Evolutionary conservation across 30 jellyfish, hydroid and myxozoan genomes (phyloP).

Genomic region (Cassiopea xamachana): DNA sequence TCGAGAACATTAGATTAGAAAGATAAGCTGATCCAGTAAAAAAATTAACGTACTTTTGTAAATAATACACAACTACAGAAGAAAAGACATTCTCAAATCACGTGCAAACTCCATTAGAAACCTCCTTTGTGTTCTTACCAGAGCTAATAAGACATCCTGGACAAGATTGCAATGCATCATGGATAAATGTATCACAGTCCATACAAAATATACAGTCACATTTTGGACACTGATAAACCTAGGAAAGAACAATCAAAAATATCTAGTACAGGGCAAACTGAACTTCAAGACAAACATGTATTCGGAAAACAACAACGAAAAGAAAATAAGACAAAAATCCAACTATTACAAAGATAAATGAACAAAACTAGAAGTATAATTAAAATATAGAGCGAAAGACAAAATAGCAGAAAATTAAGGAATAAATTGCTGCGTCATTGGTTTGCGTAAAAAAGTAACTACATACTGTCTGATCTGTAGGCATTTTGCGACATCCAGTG

Average conservation of each 20-base stretch:
- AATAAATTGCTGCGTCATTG: neutral
- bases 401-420: neutral
- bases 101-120: constrained; percentile 53
- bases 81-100: too few relatives aligned
- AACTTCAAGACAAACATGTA: too few relatives aligned
- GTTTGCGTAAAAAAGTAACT: neutral
- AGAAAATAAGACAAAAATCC: neutral
- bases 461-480: constrained; percentile 74
- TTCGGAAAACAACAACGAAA: neutral
- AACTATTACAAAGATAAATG: neutral
- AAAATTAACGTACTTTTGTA: too few relatives aligned
- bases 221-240: constrained; percentile 85
- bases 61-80: too few relatives aligned
- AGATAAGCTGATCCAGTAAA: too few relatives aligned
- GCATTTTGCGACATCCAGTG: constrained; percentile 77
- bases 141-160: constrained; percentile 88
- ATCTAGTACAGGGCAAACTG: neutral
- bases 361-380: too few relatives aligned
- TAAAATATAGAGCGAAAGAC: neutral
- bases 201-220: constrained; percentile 76
- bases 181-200: constrained; percentile 92
- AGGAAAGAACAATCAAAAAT: neutral
- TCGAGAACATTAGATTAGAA: too few relatives aligned
- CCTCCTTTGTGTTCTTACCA: neutral
- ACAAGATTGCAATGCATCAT: constrained; percentile 91